Conservation (phyloP, 2,888 invertebrate species). For the Acronicta psi region DNA sequence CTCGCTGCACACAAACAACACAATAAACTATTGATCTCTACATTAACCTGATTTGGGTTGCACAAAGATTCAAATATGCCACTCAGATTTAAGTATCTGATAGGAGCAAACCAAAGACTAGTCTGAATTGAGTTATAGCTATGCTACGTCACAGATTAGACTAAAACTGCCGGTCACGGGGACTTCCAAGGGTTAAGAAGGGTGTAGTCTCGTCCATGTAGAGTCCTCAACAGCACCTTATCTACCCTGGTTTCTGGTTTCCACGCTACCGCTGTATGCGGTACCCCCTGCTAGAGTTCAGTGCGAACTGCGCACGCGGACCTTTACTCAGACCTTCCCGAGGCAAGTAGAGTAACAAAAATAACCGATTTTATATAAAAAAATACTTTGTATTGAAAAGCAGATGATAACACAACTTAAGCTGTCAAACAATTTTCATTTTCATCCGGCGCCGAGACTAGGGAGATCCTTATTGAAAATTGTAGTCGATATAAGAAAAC, state of each 20-base stretch:
- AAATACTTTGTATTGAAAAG: conserved; percentile 13
- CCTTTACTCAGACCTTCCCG: conserved; percentile 95
- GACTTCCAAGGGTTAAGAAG: conserved; percentile 89
- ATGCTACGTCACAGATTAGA: conserved; percentile 90
- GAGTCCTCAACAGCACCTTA: conserved; percentile 85
- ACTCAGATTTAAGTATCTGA: conserved; percentile 71
- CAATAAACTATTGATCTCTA: neutral
- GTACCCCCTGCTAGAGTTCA: conserved; percentile 90
- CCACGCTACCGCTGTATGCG: conserved; percentile 88
- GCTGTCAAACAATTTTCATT: too few relatives aligned
- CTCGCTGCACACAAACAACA: conserved; percentile 69
- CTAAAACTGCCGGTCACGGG: conserved; percentile 92
- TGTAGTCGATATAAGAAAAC: conserved; percentile 22
- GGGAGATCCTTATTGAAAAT: neutral
- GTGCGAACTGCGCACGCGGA: conserved; percentile 61
- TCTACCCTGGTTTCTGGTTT: conserved; percentile 91
- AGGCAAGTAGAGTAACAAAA: conserved; percentile 83
- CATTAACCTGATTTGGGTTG: neutral
- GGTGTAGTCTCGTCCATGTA: conserved; percentile 81
- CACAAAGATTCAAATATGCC: conserved; percentile 30
- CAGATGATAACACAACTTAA: conserved; percentile 8
- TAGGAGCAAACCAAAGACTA: conserved; percentile 91
- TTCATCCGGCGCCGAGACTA: too few relatives aligned
- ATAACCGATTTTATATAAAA: conserved; percentile 44
- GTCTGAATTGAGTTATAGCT: conserved; percentile 94